Percentiles rank a stretch among this genome's conserved stretches.
These are phyloP conservation scores for Lacerta viridis DNA, from an alignment of 2,797 vertebrate species.

Conservation along the genomic window DNA sequence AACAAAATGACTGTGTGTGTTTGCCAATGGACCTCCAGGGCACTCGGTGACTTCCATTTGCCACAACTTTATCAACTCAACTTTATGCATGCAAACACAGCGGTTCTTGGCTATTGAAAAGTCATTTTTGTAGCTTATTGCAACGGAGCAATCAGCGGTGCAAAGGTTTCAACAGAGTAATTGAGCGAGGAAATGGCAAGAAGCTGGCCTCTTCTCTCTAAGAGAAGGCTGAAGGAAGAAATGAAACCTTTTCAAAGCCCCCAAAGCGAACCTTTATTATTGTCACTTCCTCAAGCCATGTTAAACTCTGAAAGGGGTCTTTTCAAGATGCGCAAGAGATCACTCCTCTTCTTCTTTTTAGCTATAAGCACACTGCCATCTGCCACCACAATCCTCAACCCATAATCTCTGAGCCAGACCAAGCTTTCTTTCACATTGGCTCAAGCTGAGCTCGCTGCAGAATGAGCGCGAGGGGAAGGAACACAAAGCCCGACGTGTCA, in stretches of 20 bases:
- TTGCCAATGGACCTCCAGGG: neutral
- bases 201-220: neutral
- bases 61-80: neutral
- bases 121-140: neutral
- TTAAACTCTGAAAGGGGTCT: constrained; percentile 78
- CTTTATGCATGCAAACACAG: neutral
- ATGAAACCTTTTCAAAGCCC: constrained; percentile 62
- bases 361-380: constrained; percentile 77
- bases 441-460: constrained; percentile 71
- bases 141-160: neutral
- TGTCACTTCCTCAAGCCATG: constrained; percentile 67
- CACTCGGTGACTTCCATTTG: neutral
- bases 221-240: neutral
- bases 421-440: constrained; percentile 37
- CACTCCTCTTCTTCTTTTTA: constrained; percentile 45
- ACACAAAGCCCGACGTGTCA: constrained; percentile 38
- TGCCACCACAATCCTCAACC: constrained; percentile 63
- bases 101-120: constrained; percentile 3
- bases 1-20: neutral
- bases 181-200: constrained; percentile 8
- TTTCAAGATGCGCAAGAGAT: constrained; percentile 78
- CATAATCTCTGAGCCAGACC: constrained; percentile 53
- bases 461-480: constrained; percentile 23
- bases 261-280: constrained; percentile 57
- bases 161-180: constrained; percentile 32